Evolutionary conservation across 2,797 vertebrate genomes (phyloP).

Genomic region (Pelochelys cantorii): DNA sequence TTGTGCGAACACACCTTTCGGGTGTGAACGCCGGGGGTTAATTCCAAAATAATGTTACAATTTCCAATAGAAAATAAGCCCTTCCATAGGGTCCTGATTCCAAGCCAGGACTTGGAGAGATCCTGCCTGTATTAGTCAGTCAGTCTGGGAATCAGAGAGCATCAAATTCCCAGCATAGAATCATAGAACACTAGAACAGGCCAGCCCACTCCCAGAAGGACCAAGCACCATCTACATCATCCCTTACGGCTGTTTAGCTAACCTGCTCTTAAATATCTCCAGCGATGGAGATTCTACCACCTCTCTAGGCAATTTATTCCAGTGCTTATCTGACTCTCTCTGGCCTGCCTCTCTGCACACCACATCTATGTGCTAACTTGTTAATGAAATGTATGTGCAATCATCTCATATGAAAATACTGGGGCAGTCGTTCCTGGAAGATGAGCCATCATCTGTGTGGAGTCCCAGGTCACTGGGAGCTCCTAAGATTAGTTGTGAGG

Average conservation of each 20-base stretch:
- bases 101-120: background rate
- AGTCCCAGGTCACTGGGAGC: background rate
- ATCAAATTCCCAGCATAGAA: background rate
- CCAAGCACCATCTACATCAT: too few species aligned
- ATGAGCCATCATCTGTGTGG: background rate
- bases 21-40: fast-evolving
- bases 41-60: background rate
- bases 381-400: background rate
- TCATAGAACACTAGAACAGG: too few species aligned
- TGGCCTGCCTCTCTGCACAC: background rate
- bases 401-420: background rate
- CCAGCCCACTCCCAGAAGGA: too few species aligned
- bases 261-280: too few species aligned
- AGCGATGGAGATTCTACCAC: too few species aligned
- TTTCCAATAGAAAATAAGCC: background rate
- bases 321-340: background rate
- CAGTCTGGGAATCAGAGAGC: background rate
- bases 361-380: fast-evolving
- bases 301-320: too few species aligned
- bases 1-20: fast-evolving
- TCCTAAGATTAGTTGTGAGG: background rate
- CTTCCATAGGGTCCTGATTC: background rate
- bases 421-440: background rate
- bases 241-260: too few species aligned
- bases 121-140: background rate